Evolutionary conservation across 2,797 vertebrate species (phyloP).

Genomic region (Tokudaia tokunoshimensis): DNA sequence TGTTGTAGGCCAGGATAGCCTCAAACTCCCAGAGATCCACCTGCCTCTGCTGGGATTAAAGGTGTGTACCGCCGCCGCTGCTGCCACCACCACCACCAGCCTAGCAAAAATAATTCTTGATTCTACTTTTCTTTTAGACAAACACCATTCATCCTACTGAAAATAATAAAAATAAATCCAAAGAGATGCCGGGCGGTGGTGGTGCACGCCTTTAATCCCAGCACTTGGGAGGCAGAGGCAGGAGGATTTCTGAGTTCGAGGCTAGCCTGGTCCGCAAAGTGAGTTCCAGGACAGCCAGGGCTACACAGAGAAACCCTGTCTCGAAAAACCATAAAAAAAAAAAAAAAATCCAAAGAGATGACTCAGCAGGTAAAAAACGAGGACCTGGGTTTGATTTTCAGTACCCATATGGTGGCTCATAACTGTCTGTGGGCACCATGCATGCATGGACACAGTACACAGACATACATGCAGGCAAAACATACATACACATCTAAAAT

Average conservation of each 20-base stretch:
- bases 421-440: not conserved
- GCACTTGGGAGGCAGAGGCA: too few species aligned
- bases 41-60: not conserved
- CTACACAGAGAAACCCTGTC: too few species aligned
- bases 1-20: not conserved
- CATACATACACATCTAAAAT: not conserved
- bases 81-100: too few species aligned
- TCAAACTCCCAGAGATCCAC: not conserved
- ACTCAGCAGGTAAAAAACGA: not conserved
- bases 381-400: not conserved
- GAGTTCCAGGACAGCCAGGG: too few species aligned
- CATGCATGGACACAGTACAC: not conserved
- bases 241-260: too few species aligned
- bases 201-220: too few species aligned
- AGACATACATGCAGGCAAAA: not conserved
- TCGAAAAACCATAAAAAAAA: too few species aligned
- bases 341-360: not conserved
- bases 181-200: too few species aligned
- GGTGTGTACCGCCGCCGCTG: fast-evolving
- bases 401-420: too few species aligned
- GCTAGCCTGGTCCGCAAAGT: too few species aligned
- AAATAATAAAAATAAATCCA: constrained; percentile 11
- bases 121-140: constrained; percentile 39
- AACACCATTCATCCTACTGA: constrained; percentile 32
- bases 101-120: not conserved